A percentile compares a stretch with the other conserved stretches of the same genome.
Conservation (phyloP, 2,888 invertebrate species). For the Drepana falcataria region DNA sequence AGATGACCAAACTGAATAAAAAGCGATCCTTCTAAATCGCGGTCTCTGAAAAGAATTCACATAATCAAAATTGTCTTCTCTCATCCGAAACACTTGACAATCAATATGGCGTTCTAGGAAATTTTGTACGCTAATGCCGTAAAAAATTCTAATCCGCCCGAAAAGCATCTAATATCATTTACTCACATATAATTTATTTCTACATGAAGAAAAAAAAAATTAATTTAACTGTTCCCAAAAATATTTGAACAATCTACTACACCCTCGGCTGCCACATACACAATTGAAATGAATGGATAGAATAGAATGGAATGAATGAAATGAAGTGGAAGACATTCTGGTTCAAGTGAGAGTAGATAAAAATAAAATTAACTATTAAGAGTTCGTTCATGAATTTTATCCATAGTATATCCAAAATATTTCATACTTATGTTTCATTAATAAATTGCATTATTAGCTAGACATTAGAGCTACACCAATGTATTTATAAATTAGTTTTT, state of each 20-base stretch:
- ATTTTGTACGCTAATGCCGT: conserved; percentile 54
- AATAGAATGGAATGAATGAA: conserved; percentile 22
- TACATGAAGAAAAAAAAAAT: conserved; percentile 62
- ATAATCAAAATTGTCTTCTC: conserved; percentile 66
- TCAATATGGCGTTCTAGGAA: conserved; percentile 76
- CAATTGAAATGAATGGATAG: conserved; percentile 64
- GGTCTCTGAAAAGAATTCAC: conserved; percentile 71
- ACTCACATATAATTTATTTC: conserved; percentile 64
- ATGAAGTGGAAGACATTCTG: not conserved
- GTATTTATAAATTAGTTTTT: no score
- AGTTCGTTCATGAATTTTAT: no score
- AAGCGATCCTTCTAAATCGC: conserved; percentile 60
- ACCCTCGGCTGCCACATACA: conserved; percentile 76
- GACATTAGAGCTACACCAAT: no score
- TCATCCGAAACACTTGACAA: conserved; percentile 77
- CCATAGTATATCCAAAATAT: no score
- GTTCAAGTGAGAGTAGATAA: no score
- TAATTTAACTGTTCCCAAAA: conserved; percentile 50
- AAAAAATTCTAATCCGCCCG: conserved; percentile 21
- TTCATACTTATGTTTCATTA: no score
- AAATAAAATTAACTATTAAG: no score
- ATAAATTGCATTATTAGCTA: no score
- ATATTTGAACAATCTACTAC: conserved; percentile 53
- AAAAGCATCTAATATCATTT: conserved; percentile 24
- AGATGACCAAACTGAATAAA: conserved; percentile 52